Base-by-base conservation (phyloP, 2,888 invertebrate genomes). In the Scrobipalpa atriplicella region DNA sequence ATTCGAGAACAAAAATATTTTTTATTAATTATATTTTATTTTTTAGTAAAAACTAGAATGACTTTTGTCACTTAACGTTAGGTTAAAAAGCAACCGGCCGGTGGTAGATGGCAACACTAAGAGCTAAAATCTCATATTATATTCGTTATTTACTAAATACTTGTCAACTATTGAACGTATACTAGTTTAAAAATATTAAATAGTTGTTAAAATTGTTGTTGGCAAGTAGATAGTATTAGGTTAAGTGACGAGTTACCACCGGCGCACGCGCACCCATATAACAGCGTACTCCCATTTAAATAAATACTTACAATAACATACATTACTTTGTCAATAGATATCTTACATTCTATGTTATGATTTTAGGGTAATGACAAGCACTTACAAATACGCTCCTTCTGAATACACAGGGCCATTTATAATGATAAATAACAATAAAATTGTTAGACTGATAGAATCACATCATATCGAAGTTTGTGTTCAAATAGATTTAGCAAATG, bases 1-100 rank as follows among this genome's bases (percentile, higher is more conserved):
- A 86, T 87, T 86, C 83, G 89, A 90, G 90, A 88, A 87, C 86
- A 87, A 90, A 89, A 89, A 89, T 88, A 87, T 84, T 84, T 84
- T 84, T 54, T 81, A 79, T 78, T 75, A 78, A 82, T 68, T 83
- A 80, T 80, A 82, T 82, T 77, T 80, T 83, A 61, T 58, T 67
- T 80, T 91, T 91, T 91, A 91, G 91, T 91, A 89, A 84, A 80
- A 89, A 86, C 87, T 90, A 91, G 77, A n/a, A 81, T 85, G 80
- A 82, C 81, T 75, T 74, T 66, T 71, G 87, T 87, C 87, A 83
- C 83, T 84, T 86, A 87, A 74, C 68, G 69, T 72, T 82, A 82
- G 41, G 90, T 92, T 92, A 91, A 85, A 81, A 79, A 84, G 87
- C 82, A 83, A 79, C 71, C 75, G 70, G 76, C 81, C 84, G 83